phyloP scores from a whole-genome alignment of 2,113 vertebrate species.

The Leuciscus idus region DNA sequence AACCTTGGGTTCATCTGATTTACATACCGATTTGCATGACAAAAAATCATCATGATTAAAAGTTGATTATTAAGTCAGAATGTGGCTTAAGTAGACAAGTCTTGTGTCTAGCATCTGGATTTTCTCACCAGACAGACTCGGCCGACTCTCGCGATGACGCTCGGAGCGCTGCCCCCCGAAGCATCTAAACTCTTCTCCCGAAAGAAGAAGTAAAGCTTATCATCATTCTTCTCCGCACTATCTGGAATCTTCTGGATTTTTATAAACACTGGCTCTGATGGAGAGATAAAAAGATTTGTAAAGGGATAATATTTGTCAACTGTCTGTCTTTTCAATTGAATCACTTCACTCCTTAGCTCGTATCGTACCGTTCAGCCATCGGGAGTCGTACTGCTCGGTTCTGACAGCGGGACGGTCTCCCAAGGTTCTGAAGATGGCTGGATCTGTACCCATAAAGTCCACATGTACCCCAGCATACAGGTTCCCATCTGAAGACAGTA shows the following conservation, averaged over 20 bases:
- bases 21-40: constrained; percentile 10
- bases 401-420: constrained; percentile 79
- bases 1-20: not conserved
- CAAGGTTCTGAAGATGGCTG: constrained; percentile 83
- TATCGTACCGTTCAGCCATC: constrained; percentile 84
- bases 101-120: not conserved
- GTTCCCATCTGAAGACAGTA: constrained; percentile 74
- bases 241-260: constrained; percentile 83
- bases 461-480: constrained; percentile 85
- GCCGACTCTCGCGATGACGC: constrained; percentile 79
- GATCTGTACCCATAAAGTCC: constrained; percentile 88
- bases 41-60: constrained; percentile 7
- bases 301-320: constrained; percentile 36
- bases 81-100: not conserved
- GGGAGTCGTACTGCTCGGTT: constrained; percentile 85
- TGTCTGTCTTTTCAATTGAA: not conserved
- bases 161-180: constrained; percentile 77
- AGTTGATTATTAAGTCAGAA: constrained; percentile 3
- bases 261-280: constrained; percentile 82
- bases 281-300: constrained; percentile 35
- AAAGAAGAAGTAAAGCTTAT: constrained; percentile 88
- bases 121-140: constrained; percentile 83
- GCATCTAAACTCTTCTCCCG: constrained; percentile 83
- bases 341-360: not conserved
- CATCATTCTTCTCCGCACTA: constrained; percentile 82